Base-by-base conservation (phyloP, 2,113 vertebrate genomes). In the Passer montanus region DNA sequence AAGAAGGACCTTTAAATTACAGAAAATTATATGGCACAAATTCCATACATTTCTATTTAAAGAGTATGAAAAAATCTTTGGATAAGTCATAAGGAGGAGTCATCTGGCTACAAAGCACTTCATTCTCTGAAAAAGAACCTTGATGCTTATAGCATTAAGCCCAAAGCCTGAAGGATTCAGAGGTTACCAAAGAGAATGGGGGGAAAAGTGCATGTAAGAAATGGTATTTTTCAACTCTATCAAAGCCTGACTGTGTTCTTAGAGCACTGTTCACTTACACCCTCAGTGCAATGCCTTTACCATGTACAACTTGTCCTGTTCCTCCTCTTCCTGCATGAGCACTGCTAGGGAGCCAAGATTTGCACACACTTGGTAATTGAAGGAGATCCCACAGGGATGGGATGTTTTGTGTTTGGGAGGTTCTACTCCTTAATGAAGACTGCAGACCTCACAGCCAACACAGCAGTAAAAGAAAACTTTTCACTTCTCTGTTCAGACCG, bases 181-280 rank as follows among this genome's bases (percentile, higher is more conserved):
- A 89, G 24, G 16, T 56, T 83, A 85, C 39, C 31, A 39, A 33
- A 62, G 16, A 7, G 15, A 26, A 9, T 9, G 14, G 13, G 10
- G 4, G 30, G 4, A n/a, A 68, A 17, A 1, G 4, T 23, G 14
- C 6, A 41, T 6, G 33, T 7, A 39, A 50, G n/a, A 84, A 81
- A 13, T 30, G 44, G 84, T 6, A 49, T 73, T 70, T 55, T 69
- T 62, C 11, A 31, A 23, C 23, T 44, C 63, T 68, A 17, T 63
- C 30, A 41, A 78, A 90, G 15, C 5, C 12, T n/a, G 21, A 22
- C 10, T 37, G 7, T 63, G 35, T 7, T 76, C 21, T 56, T 18
- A 35, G 30, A 39, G 7, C 4, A 2, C 3, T 56, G 12, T 14
- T 76, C 12, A 4, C 23, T 43, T 5, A n/a, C 1, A 7, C 2